Base-by-base conservation (phyloP, 2,797 vertebrate genomes). In the Mastacembelus armatus region DNA sequence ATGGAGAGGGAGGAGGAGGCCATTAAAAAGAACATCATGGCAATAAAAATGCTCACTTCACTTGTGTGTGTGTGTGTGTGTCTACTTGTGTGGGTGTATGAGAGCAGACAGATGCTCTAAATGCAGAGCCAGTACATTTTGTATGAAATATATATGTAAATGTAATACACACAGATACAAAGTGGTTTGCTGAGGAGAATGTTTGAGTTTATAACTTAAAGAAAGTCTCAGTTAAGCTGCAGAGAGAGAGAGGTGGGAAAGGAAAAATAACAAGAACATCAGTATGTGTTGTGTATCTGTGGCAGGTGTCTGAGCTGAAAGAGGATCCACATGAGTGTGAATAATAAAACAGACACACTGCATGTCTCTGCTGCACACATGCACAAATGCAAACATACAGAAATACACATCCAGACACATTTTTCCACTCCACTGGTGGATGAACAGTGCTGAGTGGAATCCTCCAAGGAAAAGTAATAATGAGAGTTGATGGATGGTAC, bases 281-380 rank as follows among this genome's bases (percentile, higher is more conserved):
- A 70, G 73, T 75, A 40, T 81, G 61, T 67, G 62, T 56, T 10
- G 40, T 66, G 74, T 62, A 42, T 84, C 76, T 68, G 36, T 70
- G 81, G 74, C 85, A 85, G 82, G 84, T 89, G 88, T 90, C 80
- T 85, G 81, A 80, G 64, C 85, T 88, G 86, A 84, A 89, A 89
- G 83, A 86, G 73, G 88, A 90, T 86, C 84, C 86, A 88, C 68
- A 81, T 68, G 73, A 88, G 81, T 86, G 86, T 88, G 85, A 91
- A 92, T 92, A 87, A 89, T 90, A 91, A 89, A 91, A 84, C 77
- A 85, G 80, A 80, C 67, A 69, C 57, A 7, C 70, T 65, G 75
- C 66, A n/a, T n/a, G 74, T 70, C 71, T 83, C 65, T 48, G 67
- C 74, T 55, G 44, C 39, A 29, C 80, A 18, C 72, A 62, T 44